A percentile compares a stretch with the other conserved stretches of the same genome.
phyloP scores from a whole-genome alignment of 2,888 invertebrate genomes.

The Hyppa rectilinea region DNA sequence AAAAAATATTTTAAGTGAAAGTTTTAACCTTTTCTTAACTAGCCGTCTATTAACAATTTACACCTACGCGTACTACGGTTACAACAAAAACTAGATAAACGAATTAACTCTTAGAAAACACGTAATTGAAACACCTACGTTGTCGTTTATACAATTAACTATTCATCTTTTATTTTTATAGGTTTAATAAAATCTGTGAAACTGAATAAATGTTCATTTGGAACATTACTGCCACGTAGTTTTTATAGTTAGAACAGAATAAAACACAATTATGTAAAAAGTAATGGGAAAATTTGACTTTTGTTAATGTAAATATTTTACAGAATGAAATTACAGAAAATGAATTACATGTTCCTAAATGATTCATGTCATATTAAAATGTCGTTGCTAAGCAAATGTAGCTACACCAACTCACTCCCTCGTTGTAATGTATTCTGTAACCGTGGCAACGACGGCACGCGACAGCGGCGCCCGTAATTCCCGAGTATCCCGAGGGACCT shows the following conservation, averaged over 20 bases:
- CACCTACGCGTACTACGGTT: conserved; percentile 50
- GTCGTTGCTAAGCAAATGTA: not conserved
- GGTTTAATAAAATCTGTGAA: conserved; percentile 23
- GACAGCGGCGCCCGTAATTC: conserved; percentile 65
- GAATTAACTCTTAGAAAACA: conserved; percentile 23
- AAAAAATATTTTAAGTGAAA: conserved; percentile 47
- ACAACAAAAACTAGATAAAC: conserved; percentile 35
- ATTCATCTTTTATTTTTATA: conserved; percentile 37
- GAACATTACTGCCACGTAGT: not conserved
- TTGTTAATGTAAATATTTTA: too few relatives aligned
- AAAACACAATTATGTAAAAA: too few relatives aligned
- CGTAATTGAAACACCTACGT: conserved; percentile 56
- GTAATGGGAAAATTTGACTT: too few relatives aligned
- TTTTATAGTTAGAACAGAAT: not conserved
- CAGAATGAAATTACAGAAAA: not conserved
- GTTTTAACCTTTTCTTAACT: conserved; percentile 48
- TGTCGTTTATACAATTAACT: conserved; percentile 20
- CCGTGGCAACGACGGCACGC: conserved; percentile 64
- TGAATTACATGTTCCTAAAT: not conserved
- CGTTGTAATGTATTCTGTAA: conserved; percentile 36
- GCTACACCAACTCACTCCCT: not conserved
- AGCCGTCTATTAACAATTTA: conserved; percentile 49
- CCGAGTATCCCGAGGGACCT: conserved; percentile 76
- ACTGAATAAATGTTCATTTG: not conserved
- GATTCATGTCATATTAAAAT: not conserved